phyloP scores from a whole-genome alignment of 2,888 invertebrate genomes.

The Bhutanitis thaidina region DNA sequence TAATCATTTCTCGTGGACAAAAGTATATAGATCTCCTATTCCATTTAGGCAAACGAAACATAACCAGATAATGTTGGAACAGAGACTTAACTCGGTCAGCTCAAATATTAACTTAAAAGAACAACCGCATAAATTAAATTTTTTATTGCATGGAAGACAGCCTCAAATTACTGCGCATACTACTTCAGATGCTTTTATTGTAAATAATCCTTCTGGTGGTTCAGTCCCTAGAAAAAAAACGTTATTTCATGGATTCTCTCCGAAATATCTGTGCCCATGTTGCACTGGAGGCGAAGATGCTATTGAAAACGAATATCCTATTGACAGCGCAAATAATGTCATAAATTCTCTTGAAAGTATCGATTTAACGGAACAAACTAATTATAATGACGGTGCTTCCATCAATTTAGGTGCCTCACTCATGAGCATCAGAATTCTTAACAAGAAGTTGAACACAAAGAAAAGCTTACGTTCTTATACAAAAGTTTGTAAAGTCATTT shows the following conservation, averaged over 20 bases:
- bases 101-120: not conserved
- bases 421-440: conserved; percentile 51
- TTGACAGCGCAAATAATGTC: conserved; percentile 30
- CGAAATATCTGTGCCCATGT: conserved; percentile 54
- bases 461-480: conserved; percentile 36
- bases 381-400: conserved; percentile 28
- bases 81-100: conserved; percentile 3
- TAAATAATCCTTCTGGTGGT: conserved; percentile 23
- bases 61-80: conserved; percentile 4
- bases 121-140: not conserved
- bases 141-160: not conserved
- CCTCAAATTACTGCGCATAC: conserved; percentile 25
- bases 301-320: conserved; percentile 25
- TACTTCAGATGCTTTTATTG: conserved; percentile 35
- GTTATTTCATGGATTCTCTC: conserved; percentile 25
- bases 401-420: conserved; percentile 51
- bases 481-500: conserved; percentile 38
- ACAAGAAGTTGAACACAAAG: conserved; percentile 30
- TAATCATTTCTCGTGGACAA: conserved; percentile 44
- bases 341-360: conserved; percentile 53
- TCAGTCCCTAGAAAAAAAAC: conserved; percentile 31
- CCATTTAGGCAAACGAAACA: conserved; percentile 26
- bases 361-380: conserved; percentile 33
- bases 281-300: conserved; percentile 46
- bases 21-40: conserved; percentile 46